Evolutionary conservation across 2,797 vertebrate species (phyloP).

Genomic region (Choloepus didactylus): DNA sequence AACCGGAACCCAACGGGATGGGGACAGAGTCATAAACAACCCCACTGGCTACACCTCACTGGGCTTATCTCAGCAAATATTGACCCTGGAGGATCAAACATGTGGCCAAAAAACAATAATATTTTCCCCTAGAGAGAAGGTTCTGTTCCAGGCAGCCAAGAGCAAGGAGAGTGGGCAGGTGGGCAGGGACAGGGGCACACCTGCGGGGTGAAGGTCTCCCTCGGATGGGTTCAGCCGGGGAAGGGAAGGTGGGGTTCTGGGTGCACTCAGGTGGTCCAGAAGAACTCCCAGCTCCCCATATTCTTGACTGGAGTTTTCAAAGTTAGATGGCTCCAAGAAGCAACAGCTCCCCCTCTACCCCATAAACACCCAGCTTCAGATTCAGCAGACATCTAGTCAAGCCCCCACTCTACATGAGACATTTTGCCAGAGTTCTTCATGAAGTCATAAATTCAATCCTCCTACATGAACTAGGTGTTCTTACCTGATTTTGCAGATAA

Average conservation of each 20-base stretch:
- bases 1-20: neutral
- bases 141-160: conserved; percentile 38
- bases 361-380: neutral
- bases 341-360: neutral
- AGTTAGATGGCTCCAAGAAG: neutral
- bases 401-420: neutral
- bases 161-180: neutral
- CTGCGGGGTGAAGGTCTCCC: conserved; percentile 44
- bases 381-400: neutral
- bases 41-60: conserved; percentile 17
- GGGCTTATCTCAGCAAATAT: conserved; percentile 82
- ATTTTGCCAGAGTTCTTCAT: neutral
- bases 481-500: neutral
- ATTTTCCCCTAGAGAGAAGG: conserved; percentile 72
- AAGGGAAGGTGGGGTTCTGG: neutral
- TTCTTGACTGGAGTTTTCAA: neutral
- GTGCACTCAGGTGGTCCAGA: neutral
- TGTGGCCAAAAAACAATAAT: conserved; percentile 73
- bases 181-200: neutral
- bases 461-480: accelerated
- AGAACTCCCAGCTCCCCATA: neutral
- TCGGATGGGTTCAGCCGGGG: neutral
- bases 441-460: neutral
- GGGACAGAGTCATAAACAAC: conserved; percentile 65
- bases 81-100: conserved; percentile 76